Evolutionary conservation across 2,888 invertebrate species (phyloP), one percentile per base, ranked within the genome.

Genomic region (Polyommatus icarus): DNA sequence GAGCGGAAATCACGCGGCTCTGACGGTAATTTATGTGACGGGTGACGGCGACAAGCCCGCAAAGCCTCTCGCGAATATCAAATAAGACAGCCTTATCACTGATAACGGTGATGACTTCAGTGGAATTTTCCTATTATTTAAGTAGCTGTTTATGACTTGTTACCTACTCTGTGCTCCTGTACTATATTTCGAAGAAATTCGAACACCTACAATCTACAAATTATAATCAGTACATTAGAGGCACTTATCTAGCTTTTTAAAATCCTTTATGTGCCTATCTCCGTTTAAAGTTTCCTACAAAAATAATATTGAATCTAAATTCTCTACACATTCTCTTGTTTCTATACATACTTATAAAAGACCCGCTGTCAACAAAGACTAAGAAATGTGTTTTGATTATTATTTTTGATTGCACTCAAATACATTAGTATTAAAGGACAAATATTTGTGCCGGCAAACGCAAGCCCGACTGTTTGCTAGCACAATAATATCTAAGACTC

Each of bases 401-500:
- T 83, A 82, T 83, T 82, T 82, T 82, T 82, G 79, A 81, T 82
- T 84, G 82, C 85, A 84, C 84, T 84, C 82, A 82, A 83, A 82
- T 83, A 83, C 83, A 85, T 85, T 83, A 88, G 86, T 84, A 86
- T 86, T 88, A 90, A 92, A 91, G 85, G 89, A 86, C 87, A 84
- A 88, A 90, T 91, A 89, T 91, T 92, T 90, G 85, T 89, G 82
- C 83, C 87, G 85, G 88, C 88, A 90, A 91, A 90, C 86, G 85
- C 80, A 80, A 84, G 83, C 82, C 82, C 24, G 75, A 75, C 85
- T 91, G 88, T 92, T 91, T 88, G 85, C 89, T 84, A 81, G 84
- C 86, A 89, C 87, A 91, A 92, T 90, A 91, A 90, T 89, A 87
- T 88, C 87, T 91, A 89, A 92, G 89, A 84, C 89, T 90, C 84